Evolutionary conservation across 1,140 invertebrate species (phyloP), one percentile per base, ranked within the genome.

Genomic region (Meloidogyne hapla): DNA sequence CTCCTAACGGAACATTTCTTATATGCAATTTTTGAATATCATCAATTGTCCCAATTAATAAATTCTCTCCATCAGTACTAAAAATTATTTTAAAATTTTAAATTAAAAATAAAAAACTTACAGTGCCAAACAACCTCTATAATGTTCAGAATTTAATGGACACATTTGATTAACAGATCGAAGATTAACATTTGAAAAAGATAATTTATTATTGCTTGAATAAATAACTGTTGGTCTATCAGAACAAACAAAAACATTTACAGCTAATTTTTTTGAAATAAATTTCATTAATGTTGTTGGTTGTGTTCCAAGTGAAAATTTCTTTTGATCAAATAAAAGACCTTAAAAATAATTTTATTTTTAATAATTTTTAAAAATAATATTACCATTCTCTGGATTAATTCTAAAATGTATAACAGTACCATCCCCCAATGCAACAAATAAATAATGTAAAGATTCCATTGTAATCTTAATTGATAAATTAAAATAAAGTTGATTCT

Each of bases 101-200:
- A 48, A 18, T 18, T 3, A 18, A 48, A 56, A 6, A 56, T n/a
- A 1, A 56, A n/a, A n/a, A 56, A 56, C 48, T 56, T 56, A 56
- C 71, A 99, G 88, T 18, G 95, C 95, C 85, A 99, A 91, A 89
- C 94, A 80, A 23, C 84, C 79, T 10, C 80, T 79, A 48, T 79
- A 75, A 42, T 18, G 61, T 64, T 72, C 73, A 18, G 79, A 93
- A 89, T 98, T 96, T 1, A 98, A 88, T 0, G 94, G 94, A 88
- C 96, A 99, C 94, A 99, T 98, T 85, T 98, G 94, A 85, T 94
- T 94, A 0, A 99, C 96, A 89, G 98, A 94, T 87, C 95, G 94
- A 13, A 99, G 89, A 89, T 99, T 99, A 1, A 99, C 96, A 90
- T 98, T 99, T 26, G 95, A 98, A 89, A 99, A 99, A 0, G 99